Percentiles rank a stretch among this genome's conserved stretches.
Conservation (phyloP, 2,113 vertebrate species). For the Mormyrus lacerda region DNA sequence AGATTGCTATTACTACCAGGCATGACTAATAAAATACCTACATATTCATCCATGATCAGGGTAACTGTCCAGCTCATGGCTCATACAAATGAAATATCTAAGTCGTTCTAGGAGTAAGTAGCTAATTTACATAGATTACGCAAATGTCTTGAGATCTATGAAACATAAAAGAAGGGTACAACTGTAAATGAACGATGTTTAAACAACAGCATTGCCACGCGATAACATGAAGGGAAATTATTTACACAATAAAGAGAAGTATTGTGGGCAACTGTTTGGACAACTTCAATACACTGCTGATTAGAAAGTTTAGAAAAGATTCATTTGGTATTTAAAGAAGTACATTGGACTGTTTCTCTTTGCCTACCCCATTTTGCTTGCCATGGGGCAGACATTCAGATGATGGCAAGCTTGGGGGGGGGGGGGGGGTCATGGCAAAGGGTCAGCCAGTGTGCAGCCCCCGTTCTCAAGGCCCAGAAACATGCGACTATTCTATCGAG, state of each 20-base stretch:
- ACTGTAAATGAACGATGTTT: not conserved
- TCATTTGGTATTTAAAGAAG: not conserved
- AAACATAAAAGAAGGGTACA: not conserved
- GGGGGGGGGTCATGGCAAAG: not conserved
- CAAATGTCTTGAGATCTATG: not conserved
- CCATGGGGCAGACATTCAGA: not conserved
- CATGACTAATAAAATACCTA: not conserved
- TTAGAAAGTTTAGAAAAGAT: not conserved
- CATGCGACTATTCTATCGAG: not conserved
- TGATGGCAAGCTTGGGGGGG: not conserved
- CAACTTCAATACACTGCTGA: not conserved
- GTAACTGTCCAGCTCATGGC: not conserved
- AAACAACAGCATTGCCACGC: not conserved
- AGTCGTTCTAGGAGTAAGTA: not conserved
- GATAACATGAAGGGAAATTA: not conserved
- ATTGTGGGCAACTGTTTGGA: not conserved
- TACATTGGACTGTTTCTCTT: not conserved
- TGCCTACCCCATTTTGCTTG: not conserved
- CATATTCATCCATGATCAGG: not conserved
- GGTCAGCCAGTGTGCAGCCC: not conserved
- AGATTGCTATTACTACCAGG: slow-evolving; percentile 29
- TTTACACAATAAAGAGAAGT: not conserved
- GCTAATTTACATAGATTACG: not conserved
- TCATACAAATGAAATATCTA: not conserved
- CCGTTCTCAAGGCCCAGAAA: not conserved